Percentiles rank a stretch among this genome's conserved stretches.
Evolutionary conservation across 2,797 vertebrate species (phyloP).

Genomic region (Anguilla anguilla): DNA sequence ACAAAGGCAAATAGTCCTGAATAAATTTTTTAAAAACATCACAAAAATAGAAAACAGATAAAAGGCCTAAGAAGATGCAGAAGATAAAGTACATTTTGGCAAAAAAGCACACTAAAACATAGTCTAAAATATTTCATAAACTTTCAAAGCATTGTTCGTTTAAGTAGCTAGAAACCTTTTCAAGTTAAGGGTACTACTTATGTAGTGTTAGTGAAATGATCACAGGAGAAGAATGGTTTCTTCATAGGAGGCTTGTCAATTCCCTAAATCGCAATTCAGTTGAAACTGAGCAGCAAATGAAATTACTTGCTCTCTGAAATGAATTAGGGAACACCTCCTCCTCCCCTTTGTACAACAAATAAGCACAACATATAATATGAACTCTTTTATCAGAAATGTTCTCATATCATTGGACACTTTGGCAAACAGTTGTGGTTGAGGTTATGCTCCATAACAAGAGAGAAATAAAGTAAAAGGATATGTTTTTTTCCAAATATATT

Average conservation of each 20-base stretch:
- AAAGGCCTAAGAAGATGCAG: conserved; percentile 65
- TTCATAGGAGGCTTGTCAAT: neutral
- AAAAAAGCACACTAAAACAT: conserved; percentile 62
- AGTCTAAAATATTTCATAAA: conserved; percentile 60
- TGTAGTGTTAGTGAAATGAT: conserved; percentile 51
- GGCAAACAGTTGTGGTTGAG: conserved; percentile 65
- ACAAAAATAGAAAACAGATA: conserved; percentile 75
- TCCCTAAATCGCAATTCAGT: neutral
- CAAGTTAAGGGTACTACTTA: conserved; percentile 60
- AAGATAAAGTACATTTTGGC: conserved; percentile 71
- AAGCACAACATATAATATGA: conserved; percentile 22
- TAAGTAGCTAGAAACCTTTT: conserved; percentile 38
- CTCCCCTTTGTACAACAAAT: neutral
- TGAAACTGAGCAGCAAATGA: neutral
- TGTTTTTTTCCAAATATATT: conserved; percentile 75
- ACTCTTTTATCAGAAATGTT: conserved; percentile 51
- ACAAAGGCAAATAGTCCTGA: conserved; percentile 85
- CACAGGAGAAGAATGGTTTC: conserved; percentile 21
- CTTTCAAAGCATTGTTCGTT: conserved; percentile 77
- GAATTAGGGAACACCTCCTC: neutral
- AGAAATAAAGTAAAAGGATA: conserved; percentile 61
- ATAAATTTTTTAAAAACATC: conserved; percentile 77
- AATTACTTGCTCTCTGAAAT: neutral
- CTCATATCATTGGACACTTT: conserved; percentile 68
- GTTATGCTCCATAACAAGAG: conserved; percentile 64